Percentiles rank a stretch among this genome's conserved stretches.
Conservation (phyloP, 2,113 vertebrate genomes). For the Fulmarus glacialis region DNA sequence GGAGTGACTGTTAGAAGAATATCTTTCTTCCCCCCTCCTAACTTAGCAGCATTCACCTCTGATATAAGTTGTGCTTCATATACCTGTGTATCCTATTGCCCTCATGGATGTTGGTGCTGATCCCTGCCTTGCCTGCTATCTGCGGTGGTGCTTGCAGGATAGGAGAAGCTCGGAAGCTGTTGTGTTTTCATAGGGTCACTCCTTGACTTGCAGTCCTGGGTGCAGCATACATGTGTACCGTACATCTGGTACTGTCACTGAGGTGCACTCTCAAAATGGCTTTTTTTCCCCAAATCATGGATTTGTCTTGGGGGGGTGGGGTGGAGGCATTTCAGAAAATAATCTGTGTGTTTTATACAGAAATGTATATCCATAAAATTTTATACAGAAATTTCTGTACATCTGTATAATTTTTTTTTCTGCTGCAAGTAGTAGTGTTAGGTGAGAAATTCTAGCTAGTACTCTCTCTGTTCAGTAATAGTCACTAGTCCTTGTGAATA, state of each 20-base stretch:
- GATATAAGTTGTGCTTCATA: background rate
- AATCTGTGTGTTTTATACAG: background rate
- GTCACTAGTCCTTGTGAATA: background rate
- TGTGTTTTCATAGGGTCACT: background rate
- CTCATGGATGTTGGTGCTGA: background rate
- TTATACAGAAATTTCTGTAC: background rate
- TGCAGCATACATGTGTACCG: accelerated
- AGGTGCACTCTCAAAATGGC: background rate
- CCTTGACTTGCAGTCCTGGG: background rate
- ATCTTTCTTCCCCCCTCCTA: background rate
- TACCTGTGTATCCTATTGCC: background rate
- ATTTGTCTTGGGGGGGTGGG: background rate
- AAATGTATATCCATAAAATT: background rate
- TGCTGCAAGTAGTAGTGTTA: background rate
- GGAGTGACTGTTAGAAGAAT: background rate
- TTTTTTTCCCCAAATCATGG: background rate
- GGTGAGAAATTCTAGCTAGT: background rate
- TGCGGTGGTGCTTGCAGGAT: background rate
- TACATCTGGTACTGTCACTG: background rate
- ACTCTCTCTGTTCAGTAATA: background rate
- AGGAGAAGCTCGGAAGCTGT: background rate
- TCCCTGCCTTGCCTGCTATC: background rate
- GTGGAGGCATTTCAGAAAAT: background rate
- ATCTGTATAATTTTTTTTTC: background rate
- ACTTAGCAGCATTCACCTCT: background rate